Conservation (phyloP, 2,888 invertebrate genomes). For the Muscina levida region DNA sequence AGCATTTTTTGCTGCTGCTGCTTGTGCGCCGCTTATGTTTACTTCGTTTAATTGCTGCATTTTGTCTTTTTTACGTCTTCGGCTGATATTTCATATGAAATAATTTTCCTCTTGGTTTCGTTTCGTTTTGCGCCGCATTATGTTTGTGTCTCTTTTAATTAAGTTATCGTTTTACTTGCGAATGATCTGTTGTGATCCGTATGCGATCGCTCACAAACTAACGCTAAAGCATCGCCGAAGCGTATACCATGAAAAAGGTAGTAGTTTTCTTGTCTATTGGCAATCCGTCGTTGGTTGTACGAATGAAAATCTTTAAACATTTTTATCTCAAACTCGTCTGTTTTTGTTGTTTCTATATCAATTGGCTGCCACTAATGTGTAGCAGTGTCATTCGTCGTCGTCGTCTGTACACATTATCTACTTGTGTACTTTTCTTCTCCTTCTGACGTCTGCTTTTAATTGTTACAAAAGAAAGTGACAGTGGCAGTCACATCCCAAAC, state of each 20-base stretch:
- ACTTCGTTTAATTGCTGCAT: constrained; percentile 20
- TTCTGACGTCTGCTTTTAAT: constrained; percentile 20
- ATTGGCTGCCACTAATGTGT: not conserved
- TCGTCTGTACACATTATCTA: constrained; percentile 19
- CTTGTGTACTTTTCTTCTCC: constrained; percentile 3
- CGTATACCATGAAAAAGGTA: constrained; percentile 11
- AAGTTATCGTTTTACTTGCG: constrained; percentile 27
- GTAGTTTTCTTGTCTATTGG: constrained; percentile 32
- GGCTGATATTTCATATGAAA: not conserved
- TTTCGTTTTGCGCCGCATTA: not conserved
- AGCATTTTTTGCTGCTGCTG: not conserved
- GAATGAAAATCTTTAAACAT: not conserved
- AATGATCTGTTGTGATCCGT: not conserved
- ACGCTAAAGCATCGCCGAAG: not conserved
- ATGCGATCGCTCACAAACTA: not conserved
- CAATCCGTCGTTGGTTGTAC: not conserved
- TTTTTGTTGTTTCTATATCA: too few species aligned
- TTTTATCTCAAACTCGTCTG: not conserved
- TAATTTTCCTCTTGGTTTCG: constrained; percentile 20
- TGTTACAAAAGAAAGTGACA: constrained; percentile 30
- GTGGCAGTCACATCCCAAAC: not conserved
- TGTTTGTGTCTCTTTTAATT: constrained; percentile 2
- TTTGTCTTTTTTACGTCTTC: too few species aligned
- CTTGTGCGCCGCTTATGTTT: not conserved
- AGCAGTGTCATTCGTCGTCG: too few species aligned